These are phyloP conservation scores for Empidonax traillii DNA, from an alignment of 2,113 vertebrate genomes.

Conservation along the genomic window DNA sequence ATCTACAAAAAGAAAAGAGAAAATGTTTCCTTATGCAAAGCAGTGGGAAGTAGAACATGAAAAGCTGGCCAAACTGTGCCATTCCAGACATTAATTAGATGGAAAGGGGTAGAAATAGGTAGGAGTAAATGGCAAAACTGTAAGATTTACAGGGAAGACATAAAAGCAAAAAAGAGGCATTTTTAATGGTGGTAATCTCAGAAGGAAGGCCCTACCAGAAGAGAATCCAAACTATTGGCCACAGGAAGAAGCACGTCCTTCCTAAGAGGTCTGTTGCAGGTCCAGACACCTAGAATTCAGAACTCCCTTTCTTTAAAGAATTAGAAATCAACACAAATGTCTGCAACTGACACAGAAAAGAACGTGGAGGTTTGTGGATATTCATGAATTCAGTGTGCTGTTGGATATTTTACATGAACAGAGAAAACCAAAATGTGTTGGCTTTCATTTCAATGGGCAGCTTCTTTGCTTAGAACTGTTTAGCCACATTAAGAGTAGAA, in stretches of 20 bases:
- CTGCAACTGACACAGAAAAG: accelerated
- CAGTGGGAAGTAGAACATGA: not conserved
- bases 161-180: not conserved
- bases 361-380: not conserved
- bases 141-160: not conserved
- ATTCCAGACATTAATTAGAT: not conserved
- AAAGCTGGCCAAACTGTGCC: not conserved
- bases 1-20: not conserved
- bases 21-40: not conserved
- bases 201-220: not conserved
- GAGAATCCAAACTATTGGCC: not conserved
- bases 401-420: not conserved
- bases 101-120: not conserved
- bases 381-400: not conserved
- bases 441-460: not conserved
- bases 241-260: not conserved
- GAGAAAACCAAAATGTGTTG: not conserved
- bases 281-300: not conserved
- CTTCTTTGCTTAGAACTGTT: not conserved
- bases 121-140: not conserved
- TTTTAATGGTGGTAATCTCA: not conserved
- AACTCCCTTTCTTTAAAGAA: not conserved
- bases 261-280: not conserved
- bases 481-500: not conserved
- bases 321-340: not conserved